phyloP scores from a whole-genome alignment of 2,113 vertebrate species.

The Semicossyphus pulcher region DNA sequence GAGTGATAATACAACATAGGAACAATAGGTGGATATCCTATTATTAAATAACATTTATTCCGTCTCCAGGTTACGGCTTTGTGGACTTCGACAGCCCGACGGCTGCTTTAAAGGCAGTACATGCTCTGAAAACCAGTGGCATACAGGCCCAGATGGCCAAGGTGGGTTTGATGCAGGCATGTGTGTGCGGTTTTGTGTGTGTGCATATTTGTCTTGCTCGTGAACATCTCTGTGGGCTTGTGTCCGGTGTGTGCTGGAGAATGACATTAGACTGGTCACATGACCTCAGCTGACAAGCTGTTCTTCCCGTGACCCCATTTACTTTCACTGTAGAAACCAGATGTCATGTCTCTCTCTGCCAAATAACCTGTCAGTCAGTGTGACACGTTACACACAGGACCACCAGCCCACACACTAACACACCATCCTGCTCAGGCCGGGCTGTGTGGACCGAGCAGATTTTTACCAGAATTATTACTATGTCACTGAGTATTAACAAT shows the following conservation, averaged over 20 bases:
- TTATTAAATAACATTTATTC: slow-evolving; percentile 12
- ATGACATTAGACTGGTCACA: slow-evolving; percentile 72
- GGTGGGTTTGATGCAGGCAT: slow-evolving; percentile 81
- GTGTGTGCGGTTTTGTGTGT: slow-evolving; percentile 27
- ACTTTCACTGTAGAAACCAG: slow-evolving; percentile 76
- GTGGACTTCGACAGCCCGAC: slow-evolving; percentile 98
- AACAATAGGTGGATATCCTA: background rate
- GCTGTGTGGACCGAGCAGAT: background rate
- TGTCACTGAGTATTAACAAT: slow-evolving; percentile 26
- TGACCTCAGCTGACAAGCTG: slow-evolving; percentile 75
- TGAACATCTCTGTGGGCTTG: slow-evolving; percentile 43
- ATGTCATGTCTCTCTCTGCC: slow-evolving; percentile 70
- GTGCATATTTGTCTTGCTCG: slow-evolving; percentile 57
- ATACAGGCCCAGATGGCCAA: slow-evolving; percentile 99
- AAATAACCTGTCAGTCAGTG: slow-evolving; percentile 70
- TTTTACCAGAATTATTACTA: slow-evolving; percentile 25
- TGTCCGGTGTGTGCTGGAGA: slow-evolving; percentile 48
- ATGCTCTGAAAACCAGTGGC: slow-evolving; percentile 95
- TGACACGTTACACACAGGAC: slow-evolving; percentile 41
- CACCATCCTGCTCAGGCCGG: background rate
- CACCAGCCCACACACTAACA: slow-evolving; percentile 38
- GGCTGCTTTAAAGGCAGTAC: slow-evolving; percentile 97
- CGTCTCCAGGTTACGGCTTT: slow-evolving; percentile 94
- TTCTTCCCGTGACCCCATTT: slow-evolving; percentile 78
- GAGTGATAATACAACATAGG: background rate